These are phyloP conservation scores for Amia ocellicauda DNA, from an alignment of 2,113 vertebrate species.

Conservation along the genomic window DNA sequence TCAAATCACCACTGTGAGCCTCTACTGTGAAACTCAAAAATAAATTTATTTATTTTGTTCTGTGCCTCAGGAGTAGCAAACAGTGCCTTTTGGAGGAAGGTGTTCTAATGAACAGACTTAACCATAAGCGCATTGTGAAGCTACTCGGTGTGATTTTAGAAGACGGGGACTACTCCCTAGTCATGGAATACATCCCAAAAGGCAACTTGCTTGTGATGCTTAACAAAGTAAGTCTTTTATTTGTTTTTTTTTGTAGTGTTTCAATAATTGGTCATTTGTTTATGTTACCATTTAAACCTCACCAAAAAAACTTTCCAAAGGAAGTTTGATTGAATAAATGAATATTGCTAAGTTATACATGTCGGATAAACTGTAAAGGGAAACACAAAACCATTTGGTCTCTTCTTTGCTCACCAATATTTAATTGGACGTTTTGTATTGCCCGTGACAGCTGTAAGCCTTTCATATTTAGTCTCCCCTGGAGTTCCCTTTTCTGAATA, in stretches of 20 bases:
- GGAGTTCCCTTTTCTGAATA: too few relatives aligned
- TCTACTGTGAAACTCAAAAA: too few relatives aligned
- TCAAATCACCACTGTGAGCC: too few relatives aligned
- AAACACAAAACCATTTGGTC: too few relatives aligned
- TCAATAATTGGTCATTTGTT: not conserved
- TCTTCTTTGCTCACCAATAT: too few relatives aligned
- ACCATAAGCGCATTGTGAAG: constrained; percentile 81
- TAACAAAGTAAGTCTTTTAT: constrained; percentile 56
- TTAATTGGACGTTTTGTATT: too few relatives aligned
- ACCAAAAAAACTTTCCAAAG: not conserved
- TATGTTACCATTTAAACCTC: not conserved
- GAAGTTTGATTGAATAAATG: not conserved
- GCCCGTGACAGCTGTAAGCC: too few relatives aligned
- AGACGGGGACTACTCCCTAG: constrained; percentile 82
- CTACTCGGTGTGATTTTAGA: constrained; percentile 86
- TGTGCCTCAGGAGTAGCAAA: constrained; percentile 58
- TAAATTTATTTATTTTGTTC: too few relatives aligned
- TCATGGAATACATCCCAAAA: constrained; percentile 86
- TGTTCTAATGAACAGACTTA: constrained; percentile 79
- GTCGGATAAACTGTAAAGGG: not conserved
- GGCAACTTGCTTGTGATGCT: constrained; percentile 87
- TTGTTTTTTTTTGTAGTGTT: not conserved
- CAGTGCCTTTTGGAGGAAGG: constrained; percentile 83
- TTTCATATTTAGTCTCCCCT: too few relatives aligned
- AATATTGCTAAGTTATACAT: not conserved